Conservation (phyloP, 2,797 vertebrate genomes). For the Xiphophorus birchmanni region DNA sequence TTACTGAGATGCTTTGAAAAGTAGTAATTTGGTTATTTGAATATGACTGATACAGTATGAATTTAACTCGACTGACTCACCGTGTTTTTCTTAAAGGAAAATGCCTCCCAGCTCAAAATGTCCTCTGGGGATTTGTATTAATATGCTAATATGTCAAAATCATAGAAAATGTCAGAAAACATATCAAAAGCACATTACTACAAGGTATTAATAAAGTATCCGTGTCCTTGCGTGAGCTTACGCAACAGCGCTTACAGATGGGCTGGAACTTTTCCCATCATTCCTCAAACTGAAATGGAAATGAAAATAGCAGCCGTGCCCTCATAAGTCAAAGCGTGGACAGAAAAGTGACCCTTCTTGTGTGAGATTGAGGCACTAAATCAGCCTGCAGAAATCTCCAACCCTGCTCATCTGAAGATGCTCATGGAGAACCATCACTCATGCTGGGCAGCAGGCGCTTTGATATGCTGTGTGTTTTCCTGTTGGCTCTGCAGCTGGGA, state of each 20-base stretch:
- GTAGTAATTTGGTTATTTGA: not conserved
- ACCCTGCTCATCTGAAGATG: constrained; percentile 62
- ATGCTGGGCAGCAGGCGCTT: constrained; percentile 55
- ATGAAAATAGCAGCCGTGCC: constrained; percentile 58
- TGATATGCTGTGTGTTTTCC: constrained; percentile 49
- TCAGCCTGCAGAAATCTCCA: constrained; percentile 67
- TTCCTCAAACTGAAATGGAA: constrained; percentile 69
- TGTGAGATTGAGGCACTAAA: constrained; percentile 71
- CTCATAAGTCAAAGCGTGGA: constrained; percentile 63
- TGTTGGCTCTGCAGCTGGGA: constrained; percentile 8
- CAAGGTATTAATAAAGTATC: not conserved
- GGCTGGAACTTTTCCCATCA: constrained; percentile 39
- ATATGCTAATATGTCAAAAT: constrained; percentile 1
- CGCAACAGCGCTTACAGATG: constrained; percentile 17
- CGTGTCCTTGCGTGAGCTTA: constrained; percentile 21
- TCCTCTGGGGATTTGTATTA: not conserved
- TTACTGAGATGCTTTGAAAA: not conserved
- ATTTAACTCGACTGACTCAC: not conserved
- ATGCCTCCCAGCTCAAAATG: not conserved
- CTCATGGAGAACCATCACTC: constrained; percentile 70
- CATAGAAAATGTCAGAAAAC: constrained; percentile 11
- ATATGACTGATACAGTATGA: not conserved
- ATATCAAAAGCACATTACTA: constrained; percentile 7
- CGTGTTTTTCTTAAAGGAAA: not conserved
- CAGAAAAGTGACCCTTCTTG: constrained; percentile 58